Conservation (phyloP, 1,140 invertebrate species). For the Calliopsis andreniformis region DNA sequence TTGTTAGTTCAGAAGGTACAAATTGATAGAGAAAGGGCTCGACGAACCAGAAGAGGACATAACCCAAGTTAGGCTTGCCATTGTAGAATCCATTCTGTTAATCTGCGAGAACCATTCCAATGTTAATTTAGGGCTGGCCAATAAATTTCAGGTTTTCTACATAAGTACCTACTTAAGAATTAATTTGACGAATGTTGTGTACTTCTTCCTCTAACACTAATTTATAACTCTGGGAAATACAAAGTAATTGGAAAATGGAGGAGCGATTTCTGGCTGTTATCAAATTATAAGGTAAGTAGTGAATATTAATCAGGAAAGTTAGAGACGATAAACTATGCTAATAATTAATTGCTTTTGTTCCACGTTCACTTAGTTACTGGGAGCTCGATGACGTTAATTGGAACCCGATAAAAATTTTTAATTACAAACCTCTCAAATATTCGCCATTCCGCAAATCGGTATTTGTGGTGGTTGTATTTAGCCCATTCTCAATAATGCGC, state of each 20-base stretch:
- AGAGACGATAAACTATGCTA: too few species aligned
- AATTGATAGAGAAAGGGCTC: conserved; percentile 15
- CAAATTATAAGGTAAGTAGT: too few species aligned
- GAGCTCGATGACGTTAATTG: too few species aligned
- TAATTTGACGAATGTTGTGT: too few species aligned
- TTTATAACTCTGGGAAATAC: too few species aligned
- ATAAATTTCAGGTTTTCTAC: conserved; percentile 69
- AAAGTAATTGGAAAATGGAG: too few species aligned
- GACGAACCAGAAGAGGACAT: conserved; percentile 15
- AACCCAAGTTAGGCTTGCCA: conserved; percentile 1
- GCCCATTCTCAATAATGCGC: conserved; percentile 7
- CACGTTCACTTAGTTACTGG: too few species aligned
- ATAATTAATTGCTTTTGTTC: too few species aligned
- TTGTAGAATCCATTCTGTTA: conserved; percentile 40
- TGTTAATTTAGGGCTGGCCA: conserved; percentile 62
- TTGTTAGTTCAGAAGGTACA: conserved; percentile 16
- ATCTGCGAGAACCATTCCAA: conserved; percentile 48
- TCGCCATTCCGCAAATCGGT: neutral
- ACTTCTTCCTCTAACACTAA: neutral
- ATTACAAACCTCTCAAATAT: neutral
- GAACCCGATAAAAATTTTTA: too few species aligned
- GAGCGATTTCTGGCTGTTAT: too few species aligned
- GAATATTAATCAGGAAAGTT: too few species aligned
- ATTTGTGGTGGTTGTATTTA: neutral
- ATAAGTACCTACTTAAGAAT: too few species aligned